Conservation (phyloP, 2,888 invertebrate genomes). For the Syrista parreyssii region DNA sequence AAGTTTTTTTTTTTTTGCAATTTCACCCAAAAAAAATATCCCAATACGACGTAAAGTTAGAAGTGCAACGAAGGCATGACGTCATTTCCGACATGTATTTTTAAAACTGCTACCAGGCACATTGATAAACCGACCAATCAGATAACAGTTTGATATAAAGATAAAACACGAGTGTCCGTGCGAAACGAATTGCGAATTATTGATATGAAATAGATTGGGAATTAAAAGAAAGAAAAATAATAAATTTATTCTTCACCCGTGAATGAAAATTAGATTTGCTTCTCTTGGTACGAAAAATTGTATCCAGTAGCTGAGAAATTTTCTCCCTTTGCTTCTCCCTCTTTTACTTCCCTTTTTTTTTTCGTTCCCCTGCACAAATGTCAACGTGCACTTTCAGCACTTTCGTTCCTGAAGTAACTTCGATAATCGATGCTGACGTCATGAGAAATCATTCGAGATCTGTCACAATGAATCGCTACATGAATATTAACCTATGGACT, state of each 20-base stretch:
- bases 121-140: background rate
- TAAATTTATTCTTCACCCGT: background rate
- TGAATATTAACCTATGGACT: background rate
- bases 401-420: background rate
- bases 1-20: constrained; percentile 9
- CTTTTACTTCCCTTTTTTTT: constrained; percentile 3
- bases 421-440: background rate
- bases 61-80: background rate
- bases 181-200: background rate
- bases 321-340: background rate
- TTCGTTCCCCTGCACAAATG: constrained; percentile 2
- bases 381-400: background rate
- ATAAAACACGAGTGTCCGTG: background rate
- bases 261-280: background rate
- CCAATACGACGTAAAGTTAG: background rate
- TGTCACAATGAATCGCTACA: background rate
- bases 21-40: background rate
- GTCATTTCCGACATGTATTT: background rate
- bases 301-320: constrained; percentile 8
- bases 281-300: constrained; percentile 6
- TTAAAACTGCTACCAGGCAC: background rate
- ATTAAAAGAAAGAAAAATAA: background rate
- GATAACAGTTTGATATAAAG: background rate
- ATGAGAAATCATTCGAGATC: background rate
- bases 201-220: background rate